Evolutionary conservation across 2,888 invertebrate genomes (phyloP), one percentile per base, ranked within the genome.

Genomic region (Lepidonotus clava): DNA sequence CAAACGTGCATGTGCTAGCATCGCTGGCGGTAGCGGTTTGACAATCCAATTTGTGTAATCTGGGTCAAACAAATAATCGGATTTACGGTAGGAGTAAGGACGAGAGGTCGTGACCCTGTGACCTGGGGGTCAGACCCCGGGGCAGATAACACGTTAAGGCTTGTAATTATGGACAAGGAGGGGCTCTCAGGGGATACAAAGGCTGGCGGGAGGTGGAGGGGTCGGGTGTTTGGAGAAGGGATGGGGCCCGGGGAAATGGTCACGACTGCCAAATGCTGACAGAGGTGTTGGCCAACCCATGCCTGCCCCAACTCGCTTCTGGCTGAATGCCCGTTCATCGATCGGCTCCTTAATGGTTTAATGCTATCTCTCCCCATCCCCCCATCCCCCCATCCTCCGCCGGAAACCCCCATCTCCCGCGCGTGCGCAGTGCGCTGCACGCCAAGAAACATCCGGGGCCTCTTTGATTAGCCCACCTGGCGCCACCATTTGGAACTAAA

Each of bases 161-260:
- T 38, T 71, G 71, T 71, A 71, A 71, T 71, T 71, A 71, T 71
- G 71, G 71, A 71, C 71, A 38, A 2, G 36, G 4, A n/a, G 1
- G 0, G 14, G 21, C 36, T 34, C 71, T 34, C 38, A 36, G 34
- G 71, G 36, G 71, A 24, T 14, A 61, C 61, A 61, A 61, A 61
- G 61, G 14, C n/a, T n/a, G 71, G 38, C 36, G 14, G 34, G 36
- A 18, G 71, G 14, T 21, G n/a, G 71, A 34, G 36, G 46, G 46
- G 8, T 46, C 8, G 18, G 46, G 46, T 46, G 8, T 11, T 11
- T 18, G 8, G 46, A 18, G 46, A 8, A 8, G 18, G 18, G 18
- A 46, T 8, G 8, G 8, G 8, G 46, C 46, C 46, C 46, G 18
- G 8, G 8, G 8, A 11, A 8, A 46, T 46, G 8, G 8, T 18